These are phyloP conservation scores for Babyrousa celebensis DNA, from an alignment of 2,797 vertebrate genomes.

Conservation along the genomic window DNA sequence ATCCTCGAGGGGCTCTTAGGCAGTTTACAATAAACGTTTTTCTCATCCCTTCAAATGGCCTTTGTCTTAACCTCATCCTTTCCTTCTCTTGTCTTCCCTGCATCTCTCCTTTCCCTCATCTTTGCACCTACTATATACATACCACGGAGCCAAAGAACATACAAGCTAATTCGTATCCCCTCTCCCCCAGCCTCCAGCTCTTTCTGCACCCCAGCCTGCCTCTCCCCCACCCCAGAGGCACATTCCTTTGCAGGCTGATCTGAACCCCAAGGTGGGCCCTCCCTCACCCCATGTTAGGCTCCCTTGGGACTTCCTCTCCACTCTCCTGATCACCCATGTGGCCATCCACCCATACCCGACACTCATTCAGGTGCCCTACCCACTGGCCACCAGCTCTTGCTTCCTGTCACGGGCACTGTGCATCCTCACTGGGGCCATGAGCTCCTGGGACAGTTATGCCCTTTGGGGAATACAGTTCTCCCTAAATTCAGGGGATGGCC, in stretches of 20 bases:
- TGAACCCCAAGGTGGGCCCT: accelerated
- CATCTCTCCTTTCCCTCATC: neutral
- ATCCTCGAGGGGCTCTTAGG: too few species aligned
- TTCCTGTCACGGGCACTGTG: accelerated
- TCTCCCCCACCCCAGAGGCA: neutral
- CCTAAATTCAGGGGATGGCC: too few species aligned
- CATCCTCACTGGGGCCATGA: neutral
- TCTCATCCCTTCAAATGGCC: neutral
- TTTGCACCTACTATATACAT: neutral
- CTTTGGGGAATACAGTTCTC: neutral
- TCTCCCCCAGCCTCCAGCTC: accelerated
- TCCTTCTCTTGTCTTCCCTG: neutral
- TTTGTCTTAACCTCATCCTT: neutral
- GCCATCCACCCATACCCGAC: accelerated
- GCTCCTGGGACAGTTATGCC: neutral
- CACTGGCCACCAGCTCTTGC: neutral
- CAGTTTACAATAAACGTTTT: neutral
- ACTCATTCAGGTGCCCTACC: neutral
- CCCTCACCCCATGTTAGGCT: neutral
- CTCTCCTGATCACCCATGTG: neutral
- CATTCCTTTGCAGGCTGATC: too few species aligned
- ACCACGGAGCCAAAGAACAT: neutral
- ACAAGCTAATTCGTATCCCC: neutral
- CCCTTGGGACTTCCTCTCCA: neutral
- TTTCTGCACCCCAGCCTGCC: neutral